Percentiles rank a stretch among this genome's conserved stretches.
Conservation (phyloP, 2,797 vertebrate genomes). For the Hippocampus kuda region DNA sequence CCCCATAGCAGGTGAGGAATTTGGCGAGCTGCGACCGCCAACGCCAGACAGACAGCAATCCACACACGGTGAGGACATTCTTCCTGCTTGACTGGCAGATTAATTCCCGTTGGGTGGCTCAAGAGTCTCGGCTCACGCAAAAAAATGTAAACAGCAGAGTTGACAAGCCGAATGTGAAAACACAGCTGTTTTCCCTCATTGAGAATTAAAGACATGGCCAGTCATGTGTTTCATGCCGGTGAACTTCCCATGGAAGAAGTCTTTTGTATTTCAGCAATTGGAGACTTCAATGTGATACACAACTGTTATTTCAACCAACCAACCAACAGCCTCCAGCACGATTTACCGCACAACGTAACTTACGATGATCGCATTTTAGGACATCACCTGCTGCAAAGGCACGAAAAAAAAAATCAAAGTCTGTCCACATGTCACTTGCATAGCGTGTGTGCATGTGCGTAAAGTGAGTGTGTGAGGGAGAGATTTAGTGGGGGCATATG, state of each 20-base stretch:
- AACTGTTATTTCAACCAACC: slow-evolving; percentile 30
- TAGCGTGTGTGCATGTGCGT: slow-evolving; percentile 11
- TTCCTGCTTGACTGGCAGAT: slow-evolving; percentile 31
- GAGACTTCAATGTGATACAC: slow-evolving; percentile 15
- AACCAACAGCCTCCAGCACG: slow-evolving; percentile 10
- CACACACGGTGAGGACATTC: slow-evolving; percentile 28
- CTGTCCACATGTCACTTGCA: slow-evolving; percentile 16
- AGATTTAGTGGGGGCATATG: slow-evolving; percentile 51
- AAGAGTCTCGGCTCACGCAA: slow-evolving; percentile 24
- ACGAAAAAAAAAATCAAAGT: slow-evolving; percentile 21
- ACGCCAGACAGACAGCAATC: slow-evolving; percentile 27
- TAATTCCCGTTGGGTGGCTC: slow-evolving; percentile 16
- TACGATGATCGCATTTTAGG: slow-evolving; percentile 16
- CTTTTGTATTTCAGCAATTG: slow-evolving; percentile 14
- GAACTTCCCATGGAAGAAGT: slow-evolving; percentile 30
- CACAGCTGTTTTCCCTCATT: slow-evolving; percentile 43
- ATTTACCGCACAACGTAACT: slow-evolving; percentile 31
- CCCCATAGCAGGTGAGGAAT: slow-evolving; percentile 39
- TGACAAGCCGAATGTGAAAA: slow-evolving; percentile 33
- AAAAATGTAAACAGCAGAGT: slow-evolving; percentile 33
- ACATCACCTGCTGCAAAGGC: slow-evolving; percentile 60
- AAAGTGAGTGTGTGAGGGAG: slow-evolving; percentile 7
- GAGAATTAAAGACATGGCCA: slow-evolving; percentile 35
- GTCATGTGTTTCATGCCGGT: slow-evolving; percentile 32
- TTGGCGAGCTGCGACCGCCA: slow-evolving; percentile 17